Percentiles rank a stretch among this genome's conserved stretches.
Conservation (phyloP, 1,140 invertebrate genomes). For the Pomacea maculata region DNA sequence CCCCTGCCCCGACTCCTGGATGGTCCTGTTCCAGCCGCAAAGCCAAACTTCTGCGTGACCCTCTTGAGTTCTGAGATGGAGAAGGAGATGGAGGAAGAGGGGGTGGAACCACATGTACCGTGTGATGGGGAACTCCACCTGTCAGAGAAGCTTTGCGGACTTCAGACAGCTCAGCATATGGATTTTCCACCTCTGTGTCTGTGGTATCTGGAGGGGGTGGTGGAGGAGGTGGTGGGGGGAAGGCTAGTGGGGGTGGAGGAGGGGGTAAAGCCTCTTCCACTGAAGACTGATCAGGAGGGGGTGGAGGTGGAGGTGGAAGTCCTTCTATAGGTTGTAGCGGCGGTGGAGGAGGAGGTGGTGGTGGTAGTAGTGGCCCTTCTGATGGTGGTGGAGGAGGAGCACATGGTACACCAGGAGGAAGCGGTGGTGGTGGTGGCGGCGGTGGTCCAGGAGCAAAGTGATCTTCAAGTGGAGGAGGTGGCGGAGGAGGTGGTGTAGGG, state of each 20-base stretch:
- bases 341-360: conserved; percentile 24
- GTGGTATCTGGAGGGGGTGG: conserved; percentile 25
- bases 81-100: conserved; percentile 25
- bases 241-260: conserved; percentile 32
- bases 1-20: neutral
- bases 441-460: neutral
- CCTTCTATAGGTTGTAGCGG: conserved; percentile 10
- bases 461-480: conserved; percentile 21
- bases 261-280: conserved; percentile 13
- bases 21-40: conserved; percentile 18
- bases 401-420: conserved; percentile 4
- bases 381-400: conserved; percentile 27
- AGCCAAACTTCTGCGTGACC: conserved; percentile 30
- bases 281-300: neutral
- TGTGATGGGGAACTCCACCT: conserved; percentile 12
- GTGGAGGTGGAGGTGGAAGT: conserved; percentile 26
- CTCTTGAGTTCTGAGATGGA: conserved; percentile 27
- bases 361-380: conserved; percentile 11
- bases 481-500: conserved; percentile 30
- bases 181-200: conserved; percentile 32
- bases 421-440: conserved; percentile 26
- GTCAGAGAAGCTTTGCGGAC: conserved; percentile 12
- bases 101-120: conserved; percentile 17
- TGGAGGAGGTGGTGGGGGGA: conserved; percentile 11
- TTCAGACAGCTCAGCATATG: conserved; percentile 31